Percentiles rank a stretch among this genome's conserved stretches.
These are phyloP conservation scores for Athalia circularis DNA, from an alignment of 2,888 invertebrate genomes.

Conservation along the genomic window DNA sequence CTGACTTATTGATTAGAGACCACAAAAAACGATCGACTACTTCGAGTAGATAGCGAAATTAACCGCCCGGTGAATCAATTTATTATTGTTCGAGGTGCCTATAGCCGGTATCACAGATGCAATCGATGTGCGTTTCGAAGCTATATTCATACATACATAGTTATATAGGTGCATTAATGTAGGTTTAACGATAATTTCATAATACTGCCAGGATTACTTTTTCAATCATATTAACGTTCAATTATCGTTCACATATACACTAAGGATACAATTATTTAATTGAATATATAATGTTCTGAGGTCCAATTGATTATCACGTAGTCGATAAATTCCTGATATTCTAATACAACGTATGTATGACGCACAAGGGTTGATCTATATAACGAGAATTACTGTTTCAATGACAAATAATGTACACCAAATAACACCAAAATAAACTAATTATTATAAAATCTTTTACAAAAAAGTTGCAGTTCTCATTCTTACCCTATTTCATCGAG, in stretches of 20 bases:
- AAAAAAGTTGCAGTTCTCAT: conserved; percentile 2
- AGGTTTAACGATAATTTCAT: neutral
- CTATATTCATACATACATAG: conserved; percentile 16
- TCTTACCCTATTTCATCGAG: neutral
- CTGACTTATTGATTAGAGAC: neutral
- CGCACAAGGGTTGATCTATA: conserved; percentile 33
- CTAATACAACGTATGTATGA: conserved; percentile 43
- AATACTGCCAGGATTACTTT: conserved; percentile 1
- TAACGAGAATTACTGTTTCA: conserved; percentile 38
- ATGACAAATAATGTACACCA: conserved; percentile 51
- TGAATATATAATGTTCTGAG: neutral
- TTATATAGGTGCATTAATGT: neutral
- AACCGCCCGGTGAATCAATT: too few species aligned
- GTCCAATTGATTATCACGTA: neutral
- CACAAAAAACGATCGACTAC: neutral
- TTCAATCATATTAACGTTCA: conserved; percentile 10
- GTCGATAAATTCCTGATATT: conserved; percentile 45
- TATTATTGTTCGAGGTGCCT: neutral
- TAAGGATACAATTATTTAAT: conserved; percentile 2
- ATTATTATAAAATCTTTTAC: conserved; percentile 41
- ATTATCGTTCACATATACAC: neutral
- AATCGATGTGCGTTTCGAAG: neutral
- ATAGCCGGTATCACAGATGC: neutral
- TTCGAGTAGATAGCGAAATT: neutral
- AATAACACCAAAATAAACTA: conserved; percentile 53